These are phyloP conservation scores for Heliconius melpomene DNA, from an alignment of 1,140 invertebrate species.

Conservation along the genomic window DNA sequence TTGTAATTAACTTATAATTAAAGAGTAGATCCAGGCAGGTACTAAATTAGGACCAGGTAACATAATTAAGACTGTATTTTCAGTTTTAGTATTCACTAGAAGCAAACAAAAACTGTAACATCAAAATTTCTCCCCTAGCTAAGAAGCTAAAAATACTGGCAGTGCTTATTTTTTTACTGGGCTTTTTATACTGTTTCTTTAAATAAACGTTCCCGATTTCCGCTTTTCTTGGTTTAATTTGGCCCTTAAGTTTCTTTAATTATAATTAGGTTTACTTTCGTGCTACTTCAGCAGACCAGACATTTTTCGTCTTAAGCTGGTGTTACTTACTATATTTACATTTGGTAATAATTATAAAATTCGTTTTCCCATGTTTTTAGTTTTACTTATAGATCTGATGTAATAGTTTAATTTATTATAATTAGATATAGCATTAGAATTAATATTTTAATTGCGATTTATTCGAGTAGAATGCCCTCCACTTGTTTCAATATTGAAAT, in stretches of 20 bases:
- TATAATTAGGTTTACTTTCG: conserved; percentile 35
- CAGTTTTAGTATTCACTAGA: not conserved
- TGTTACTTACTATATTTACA: conserved; percentile 37
- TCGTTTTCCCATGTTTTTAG: not conserved
- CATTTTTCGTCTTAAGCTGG: conserved; percentile 24
- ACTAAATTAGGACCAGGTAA: too few species aligned
- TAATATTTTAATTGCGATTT: too few species aligned
- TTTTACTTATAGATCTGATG: not conserved
- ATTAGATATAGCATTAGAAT: too few species aligned
- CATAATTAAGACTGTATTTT: not conserved
- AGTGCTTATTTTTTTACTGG: conserved; percentile 8
- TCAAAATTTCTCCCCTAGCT: conserved; percentile 9
- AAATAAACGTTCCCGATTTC: conserved; percentile 12
- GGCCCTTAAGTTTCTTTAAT: conserved; percentile 32
- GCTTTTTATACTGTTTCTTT: conserved; percentile 16
- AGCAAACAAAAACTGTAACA: not conserved
- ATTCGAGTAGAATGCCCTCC: too few species aligned
- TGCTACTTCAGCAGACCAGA: conserved; percentile 29
- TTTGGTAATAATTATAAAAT: conserved; percentile 41
- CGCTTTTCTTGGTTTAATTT: conserved; percentile 24
- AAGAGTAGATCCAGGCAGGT: too few species aligned
- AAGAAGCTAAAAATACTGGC: conserved; percentile 10
- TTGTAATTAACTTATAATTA: too few species aligned
- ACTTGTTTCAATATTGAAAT: too few species aligned
- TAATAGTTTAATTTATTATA: too few species aligned